Evolutionary conservation across 2,113 vertebrate species (phyloP), one percentile per base, ranked within the genome.

Genomic region (Garra rufa): DNA sequence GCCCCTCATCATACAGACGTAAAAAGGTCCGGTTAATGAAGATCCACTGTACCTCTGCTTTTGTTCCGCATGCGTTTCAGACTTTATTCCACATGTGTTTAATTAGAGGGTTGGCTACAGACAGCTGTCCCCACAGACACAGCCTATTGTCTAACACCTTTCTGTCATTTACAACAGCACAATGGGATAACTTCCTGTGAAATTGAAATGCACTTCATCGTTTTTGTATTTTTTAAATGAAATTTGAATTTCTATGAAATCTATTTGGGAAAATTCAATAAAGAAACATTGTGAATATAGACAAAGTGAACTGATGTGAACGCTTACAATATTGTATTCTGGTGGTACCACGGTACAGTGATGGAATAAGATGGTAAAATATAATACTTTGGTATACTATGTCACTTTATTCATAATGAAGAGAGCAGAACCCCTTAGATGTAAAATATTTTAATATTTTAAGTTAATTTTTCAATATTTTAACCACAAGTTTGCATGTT

Each of bases 101-200:
- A 90, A 90, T 90, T 87, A 90, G 86, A 43, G 85, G 75, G n/a
- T 84, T 86, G 75, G 76, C 85, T 73, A 80, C 63, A 46, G 76
- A 85, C 89, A 89, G 83, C 88, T 90, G 86, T 87, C 85, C 52
- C 61, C 77, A 52, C 26, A 65, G 43, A 30, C 81, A 61, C 59
- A 28, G 44, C 48, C 43, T 78, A 84, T 85, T 55, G 65, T 87
- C 86, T 87, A 34, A 81, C 57, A 85, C 65, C 52, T 50, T 71
- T 82, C 80, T 75, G 83, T 82, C 74, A 44, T 84, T 77, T 79
- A 71, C 24, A 50, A 34, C 48, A 34, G 46, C 84, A 76, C 86
- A 77, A 78, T 76, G 61, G 52, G 76, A 85, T 48, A 81, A 81
- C 61, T 61, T 76, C 30, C 30, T 26, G 80, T 57, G 65, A 85